Conservation (phyloP, 2,888 invertebrate species). For the Ashinkailepas kermadecensis region DNA sequence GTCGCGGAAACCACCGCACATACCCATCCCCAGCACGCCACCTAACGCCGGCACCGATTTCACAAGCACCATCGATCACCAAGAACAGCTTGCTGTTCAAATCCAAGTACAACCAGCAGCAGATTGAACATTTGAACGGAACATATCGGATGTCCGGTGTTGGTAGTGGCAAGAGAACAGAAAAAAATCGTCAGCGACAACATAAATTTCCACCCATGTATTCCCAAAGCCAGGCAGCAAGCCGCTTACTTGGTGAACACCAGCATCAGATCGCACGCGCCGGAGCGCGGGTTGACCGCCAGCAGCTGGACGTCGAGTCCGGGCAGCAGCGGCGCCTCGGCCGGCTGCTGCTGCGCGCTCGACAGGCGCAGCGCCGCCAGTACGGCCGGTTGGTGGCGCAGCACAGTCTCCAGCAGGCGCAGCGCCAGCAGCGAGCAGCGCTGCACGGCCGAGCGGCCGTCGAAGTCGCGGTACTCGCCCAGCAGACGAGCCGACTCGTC, state of each 20-base stretch:
- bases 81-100: no score
- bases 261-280: constrained; percentile 67
- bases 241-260: constrained; percentile 57
- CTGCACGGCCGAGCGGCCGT: not conserved
- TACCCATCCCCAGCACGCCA: no score
- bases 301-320: constrained; percentile 73
- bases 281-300: constrained; percentile 64
- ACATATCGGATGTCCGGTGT: no score
- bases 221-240: no score
- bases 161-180: no score
- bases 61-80: no score
- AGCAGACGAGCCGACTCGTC: constrained; percentile 16
- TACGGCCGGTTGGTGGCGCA: constrained; percentile 31
- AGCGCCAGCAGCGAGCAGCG: constrained; percentile 28
- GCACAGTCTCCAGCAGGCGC: constrained; percentile 29
- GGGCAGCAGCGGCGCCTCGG: constrained; percentile 51
- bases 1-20: no score
- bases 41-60: no score
- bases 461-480: not conserved
- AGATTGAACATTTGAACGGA: no score
- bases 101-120: no score
- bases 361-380: constrained; percentile 30
- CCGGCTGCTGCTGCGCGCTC: constrained; percentile 24
- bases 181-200: no score
- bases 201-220: no score